phyloP scores from a whole-genome alignment of 1,140 invertebrate species.

The Pteromalus puparum region DNA sequence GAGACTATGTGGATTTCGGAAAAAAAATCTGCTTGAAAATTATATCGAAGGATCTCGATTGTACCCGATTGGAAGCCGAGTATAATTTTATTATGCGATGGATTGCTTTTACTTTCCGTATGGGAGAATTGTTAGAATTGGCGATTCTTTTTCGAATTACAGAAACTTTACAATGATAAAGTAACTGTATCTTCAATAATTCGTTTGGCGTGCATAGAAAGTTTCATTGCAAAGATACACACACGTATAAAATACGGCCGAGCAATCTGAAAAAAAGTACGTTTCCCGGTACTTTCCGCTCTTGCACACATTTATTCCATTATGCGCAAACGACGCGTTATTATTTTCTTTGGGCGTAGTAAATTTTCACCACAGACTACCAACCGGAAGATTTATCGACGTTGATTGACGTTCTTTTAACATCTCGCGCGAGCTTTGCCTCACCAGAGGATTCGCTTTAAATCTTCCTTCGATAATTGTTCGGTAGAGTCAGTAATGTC shows the following conservation, averaged over 20 bases:
- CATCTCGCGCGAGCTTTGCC: background rate
- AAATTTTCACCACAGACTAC: background rate
- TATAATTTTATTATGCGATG: background rate
- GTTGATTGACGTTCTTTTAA: background rate
- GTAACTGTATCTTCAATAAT: background rate
- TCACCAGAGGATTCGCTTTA: background rate
- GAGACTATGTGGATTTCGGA: no score
- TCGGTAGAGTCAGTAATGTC: background rate
- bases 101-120: background rate
- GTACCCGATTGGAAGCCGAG: background rate
- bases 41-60: background rate
- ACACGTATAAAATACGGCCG: background rate
- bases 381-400: background rate
- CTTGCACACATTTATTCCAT: background rate
- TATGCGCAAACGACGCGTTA: background rate
- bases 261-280: background rate
- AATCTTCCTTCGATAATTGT: background rate
- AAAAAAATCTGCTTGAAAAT: background rate
- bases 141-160: background rate
- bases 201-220: background rate
- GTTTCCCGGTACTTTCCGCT: slow-evolving; percentile 6
- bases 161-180: background rate
- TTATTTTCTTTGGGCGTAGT: background rate
- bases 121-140: background rate
- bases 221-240: background rate